A percentile compares a stretch with the other conserved stretches of the same genome.
Evolutionary conservation across 2,888 invertebrate genomes (phyloP).

Genomic region (Drosophila sordidapex): DNA sequence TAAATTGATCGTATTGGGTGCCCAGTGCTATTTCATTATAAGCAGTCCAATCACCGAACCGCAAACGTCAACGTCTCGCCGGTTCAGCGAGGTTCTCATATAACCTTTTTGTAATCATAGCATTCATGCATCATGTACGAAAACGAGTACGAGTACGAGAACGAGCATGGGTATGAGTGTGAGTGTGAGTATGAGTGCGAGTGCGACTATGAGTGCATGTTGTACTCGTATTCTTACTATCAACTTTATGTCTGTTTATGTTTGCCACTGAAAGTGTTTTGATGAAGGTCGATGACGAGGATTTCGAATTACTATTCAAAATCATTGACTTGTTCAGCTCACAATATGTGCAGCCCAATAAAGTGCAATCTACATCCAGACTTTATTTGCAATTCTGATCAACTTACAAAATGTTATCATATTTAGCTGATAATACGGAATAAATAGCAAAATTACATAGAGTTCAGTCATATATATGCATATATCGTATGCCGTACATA

Average conservation of each 20-base stretch:
- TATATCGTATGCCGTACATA: neutral
- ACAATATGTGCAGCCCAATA: neutral
- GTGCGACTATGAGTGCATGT: constrained; percentile 6
- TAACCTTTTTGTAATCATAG: constrained; percentile 45
- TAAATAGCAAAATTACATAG: neutral
- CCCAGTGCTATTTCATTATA: constrained; percentile 14
- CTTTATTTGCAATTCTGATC: neutral
- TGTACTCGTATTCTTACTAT: constrained; percentile 19
- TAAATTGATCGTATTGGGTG: constrained; percentile 34
- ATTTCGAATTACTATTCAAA: constrained; percentile 20
- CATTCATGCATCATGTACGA: constrained; percentile 53
- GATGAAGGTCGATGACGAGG: constrained; percentile 37
- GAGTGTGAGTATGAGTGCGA: neutral
- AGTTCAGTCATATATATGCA: neutral
- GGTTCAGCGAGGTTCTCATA: constrained; percentile 27
- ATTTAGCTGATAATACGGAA: neutral
- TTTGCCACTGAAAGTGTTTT: constrained; percentile 45
- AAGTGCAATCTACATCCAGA: neutral
- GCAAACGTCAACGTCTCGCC: constrained; percentile 49
- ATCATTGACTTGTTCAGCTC: constrained; percentile 9
- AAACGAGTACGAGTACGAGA: neutral
- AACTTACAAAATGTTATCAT: neutral
- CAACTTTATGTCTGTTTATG: constrained; percentile 25
- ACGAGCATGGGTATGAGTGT: neutral
- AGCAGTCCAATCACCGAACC: constrained; percentile 34